Evolutionary conservation across 1,140 invertebrate genomes (phyloP).

Genomic region (Drosophila kohkoa): DNA sequence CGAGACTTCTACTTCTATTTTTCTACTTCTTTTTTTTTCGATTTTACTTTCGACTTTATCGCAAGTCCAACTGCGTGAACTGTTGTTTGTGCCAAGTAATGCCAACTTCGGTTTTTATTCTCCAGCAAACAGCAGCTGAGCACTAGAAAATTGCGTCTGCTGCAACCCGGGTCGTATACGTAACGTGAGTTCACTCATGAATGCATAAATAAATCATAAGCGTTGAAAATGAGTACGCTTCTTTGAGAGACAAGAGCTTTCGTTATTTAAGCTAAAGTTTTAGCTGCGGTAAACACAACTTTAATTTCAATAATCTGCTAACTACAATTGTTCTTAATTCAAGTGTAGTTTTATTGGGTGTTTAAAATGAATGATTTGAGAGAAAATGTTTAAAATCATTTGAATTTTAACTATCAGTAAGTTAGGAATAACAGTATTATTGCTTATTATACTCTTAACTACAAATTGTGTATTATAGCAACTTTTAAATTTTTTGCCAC

Average conservation of each 20-base stretch:
- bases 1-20: background rate
- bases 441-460: no score
- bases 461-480: no score
- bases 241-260: background rate
- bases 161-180: constrained; percentile 4
- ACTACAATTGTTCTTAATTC: background rate
- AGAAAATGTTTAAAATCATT: no score
- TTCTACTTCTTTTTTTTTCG: background rate
- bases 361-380: no score
- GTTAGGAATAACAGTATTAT: no score
- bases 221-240: constrained; percentile 58
- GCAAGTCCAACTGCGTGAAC: constrained; percentile 15
- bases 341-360: no score
- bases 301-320: background rate
- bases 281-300: background rate
- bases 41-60: constrained; percentile 19
- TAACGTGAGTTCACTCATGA: background rate
- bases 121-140: constrained; percentile 43
- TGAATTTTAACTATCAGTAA: no score
- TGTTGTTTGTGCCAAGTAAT: constrained; percentile 29
- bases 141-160: constrained; percentile 52
- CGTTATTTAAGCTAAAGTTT: background rate
- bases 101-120: constrained; percentile 39
- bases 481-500: no score
- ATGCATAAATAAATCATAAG: constrained; percentile 77